Base-by-base conservation (phyloP, 2,113 vertebrate genomes). In the Corythornis cristatus region DNA sequence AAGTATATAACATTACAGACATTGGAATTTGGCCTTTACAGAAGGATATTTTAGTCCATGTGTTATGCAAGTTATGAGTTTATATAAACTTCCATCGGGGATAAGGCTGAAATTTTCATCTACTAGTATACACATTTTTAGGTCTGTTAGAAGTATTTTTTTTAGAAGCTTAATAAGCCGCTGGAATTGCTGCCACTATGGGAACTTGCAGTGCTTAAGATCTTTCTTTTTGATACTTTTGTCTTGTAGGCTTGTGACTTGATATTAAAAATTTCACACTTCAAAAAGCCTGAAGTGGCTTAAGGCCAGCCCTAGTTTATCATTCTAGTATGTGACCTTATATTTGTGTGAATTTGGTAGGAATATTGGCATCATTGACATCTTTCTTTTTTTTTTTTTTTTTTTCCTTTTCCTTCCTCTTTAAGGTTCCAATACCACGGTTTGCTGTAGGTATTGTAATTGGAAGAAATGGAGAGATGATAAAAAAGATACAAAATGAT, bases 401-500 rank as follows among this genome's bases (percentile, higher is more conserved):
- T 50, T 23, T 50, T 50, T 50, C 23, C 15, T 9, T 23, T 48
- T 53, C 29, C 37, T 31, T 37, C 26, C 64, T 81, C 14, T 86
- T 65, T 83, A 75, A 99, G 99, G 99, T 99, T 78, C 99, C 99
- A 8, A 99, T 99, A 92, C 99, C 99, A 35, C 98, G 99, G 57
- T 99, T 99, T 98, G 99, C 99, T 91, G 99, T 99, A 54, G 99
- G 99, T 84, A 99, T 99, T 93, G 99, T 99, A 66, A 99, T 99
- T 65, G 99, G 99, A 83, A 98, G 99, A 97, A 99, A 98, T 56
- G 99, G 99, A 89, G 99, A 99, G 93, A 99, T 99, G 99, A 99
- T 99, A 25, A 99, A 99, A 98, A 99, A 99, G 96, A 99, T 99
- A 89, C 99, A 99, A 95, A 99, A 99, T 43, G 99, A 99, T 97